Conservation (phyloP, 2,888 invertebrate genomes). For the Caenorhabditis sulstoni region DNA sequence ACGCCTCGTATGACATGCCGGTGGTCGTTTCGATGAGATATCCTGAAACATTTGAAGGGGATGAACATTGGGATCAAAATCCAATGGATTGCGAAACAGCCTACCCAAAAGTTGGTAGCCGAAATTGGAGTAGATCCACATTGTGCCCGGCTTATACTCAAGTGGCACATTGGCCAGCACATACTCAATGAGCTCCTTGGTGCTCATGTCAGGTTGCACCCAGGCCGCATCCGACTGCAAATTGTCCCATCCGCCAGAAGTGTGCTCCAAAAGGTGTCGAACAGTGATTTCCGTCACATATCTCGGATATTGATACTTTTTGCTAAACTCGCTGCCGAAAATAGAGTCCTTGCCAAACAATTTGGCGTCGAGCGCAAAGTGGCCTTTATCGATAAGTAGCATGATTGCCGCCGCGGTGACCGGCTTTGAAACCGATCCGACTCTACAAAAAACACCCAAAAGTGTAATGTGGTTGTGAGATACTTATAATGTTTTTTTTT, state of each 20-base stretch:
- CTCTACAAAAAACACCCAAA: conserved; percentile 55
- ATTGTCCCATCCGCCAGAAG: conserved; percentile 79
- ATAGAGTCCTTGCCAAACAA: conserved; percentile 74
- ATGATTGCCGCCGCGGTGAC: conserved; percentile 79
- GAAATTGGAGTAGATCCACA: conserved; percentile 80
- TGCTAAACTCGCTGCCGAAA: conserved; percentile 76
- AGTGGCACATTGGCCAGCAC: conserved; percentile 71
- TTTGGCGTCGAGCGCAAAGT: conserved; percentile 72
- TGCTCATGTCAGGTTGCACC: conserved; percentile 76
- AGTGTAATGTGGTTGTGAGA: neutral
- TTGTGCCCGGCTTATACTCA: conserved; percentile 71
- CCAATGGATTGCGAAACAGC: neutral
- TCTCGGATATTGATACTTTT: conserved; percentile 71
- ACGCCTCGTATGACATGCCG: conserved; percentile 75
- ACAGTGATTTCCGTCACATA: conserved; percentile 78
- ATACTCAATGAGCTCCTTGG: conserved; percentile 70
- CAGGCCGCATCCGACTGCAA: conserved; percentile 78
- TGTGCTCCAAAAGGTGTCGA: conserved; percentile 78
- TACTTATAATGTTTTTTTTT: neutral
- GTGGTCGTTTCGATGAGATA: conserved; percentile 75
- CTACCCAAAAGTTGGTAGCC: conserved; percentile 79
- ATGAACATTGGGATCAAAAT: neutral
- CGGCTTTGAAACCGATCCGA: conserved; percentile 80
- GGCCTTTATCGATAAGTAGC: conserved; percentile 75
- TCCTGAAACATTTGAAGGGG: conserved; percentile 53